Base-by-base conservation (phyloP, 2,113 vertebrate genomes). In the Indri indri region DNA sequence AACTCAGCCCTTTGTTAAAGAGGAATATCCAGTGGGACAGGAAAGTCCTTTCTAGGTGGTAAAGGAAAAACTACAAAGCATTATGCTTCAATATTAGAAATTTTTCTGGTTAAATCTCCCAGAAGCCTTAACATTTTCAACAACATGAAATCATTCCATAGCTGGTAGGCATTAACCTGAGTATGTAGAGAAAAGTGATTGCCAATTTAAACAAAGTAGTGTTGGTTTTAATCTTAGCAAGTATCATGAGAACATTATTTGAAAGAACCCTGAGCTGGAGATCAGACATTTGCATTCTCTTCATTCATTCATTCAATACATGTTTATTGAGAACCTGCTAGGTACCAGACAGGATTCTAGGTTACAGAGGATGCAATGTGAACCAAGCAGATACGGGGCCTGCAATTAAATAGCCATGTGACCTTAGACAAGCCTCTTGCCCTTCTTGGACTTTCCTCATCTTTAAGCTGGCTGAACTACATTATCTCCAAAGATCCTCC, bases 91-190 rank as follows among this genome's bases (percentile, higher is more conserved):
- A 30, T 84, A 61, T 95, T 95, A 79, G 45, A 97, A 66, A 73
- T 85, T 94, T 77, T 82, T 86, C 82, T 91, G 54, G 37, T 37
- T 70, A 73, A 16, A 30, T 91, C 68, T 81, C 74, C 25, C 93
- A 76, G 63, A 93, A 90, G 30, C 16, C 34, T 94, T 93, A 54
- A 90, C 37, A 90, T 96, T 97, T 90, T 80, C 85, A 84, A 89
- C 50, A 94, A 57, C 22, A 95, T 27, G 18, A 96, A 97, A 90
- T 87, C 52, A 77, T 59, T 66, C 82, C 5, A 16, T 71, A 70
- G 14, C 50, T 71, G 40, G 17, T 81, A 74, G 52, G 25, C 80
- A 42, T 96, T 91, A 80, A 40, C 80, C 61, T 30, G 47, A 65
- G 61, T 83, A 83, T 68, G 50, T 76, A 61, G 50, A 92, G 63